Conservation (phyloP, 2,888 invertebrate species). For the Chrysotoxum bicinctum region DNA sequence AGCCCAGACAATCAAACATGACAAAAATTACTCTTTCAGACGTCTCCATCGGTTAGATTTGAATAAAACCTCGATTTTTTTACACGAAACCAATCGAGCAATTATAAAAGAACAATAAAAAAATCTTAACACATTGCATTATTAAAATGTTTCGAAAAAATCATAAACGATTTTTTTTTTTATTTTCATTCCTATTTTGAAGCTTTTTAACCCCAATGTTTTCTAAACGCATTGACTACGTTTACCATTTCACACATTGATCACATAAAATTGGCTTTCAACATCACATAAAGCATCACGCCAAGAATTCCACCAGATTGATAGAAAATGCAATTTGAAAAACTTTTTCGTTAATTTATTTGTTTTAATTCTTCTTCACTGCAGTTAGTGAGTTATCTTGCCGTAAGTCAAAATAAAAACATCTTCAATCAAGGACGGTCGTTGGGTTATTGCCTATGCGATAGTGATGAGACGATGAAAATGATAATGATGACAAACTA, state of each 20-base stretch:
- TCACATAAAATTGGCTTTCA: neutral
- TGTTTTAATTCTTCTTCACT: constrained; percentile 37
- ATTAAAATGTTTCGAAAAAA: too few species aligned
- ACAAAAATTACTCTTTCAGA: too few species aligned
- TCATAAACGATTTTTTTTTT: too few species aligned
- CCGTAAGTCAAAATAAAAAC: neutral
- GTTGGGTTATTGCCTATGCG: constrained; percentile 2
- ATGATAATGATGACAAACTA: constrained; percentile 16
- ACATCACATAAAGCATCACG: neutral
- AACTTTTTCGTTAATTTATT: neutral
- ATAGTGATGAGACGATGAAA: neutral
- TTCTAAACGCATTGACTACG: neutral
- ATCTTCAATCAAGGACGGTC: constrained; percentile 24
- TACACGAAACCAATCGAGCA: too few species aligned
- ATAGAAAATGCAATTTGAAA: neutral
- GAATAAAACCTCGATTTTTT: too few species aligned
- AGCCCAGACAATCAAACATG: too few species aligned
- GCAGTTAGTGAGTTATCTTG: constrained; percentile 46
- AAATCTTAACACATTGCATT: too few species aligned
- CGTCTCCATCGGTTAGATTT: too few species aligned
- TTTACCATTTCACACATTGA: neutral
- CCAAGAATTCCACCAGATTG: neutral
- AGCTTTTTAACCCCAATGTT: neutral
- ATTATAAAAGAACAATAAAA: too few species aligned
- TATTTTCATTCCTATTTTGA: neutral